Conservation (phyloP, 2,888 invertebrate genomes). For the Pyrrhia umbra region DNA sequence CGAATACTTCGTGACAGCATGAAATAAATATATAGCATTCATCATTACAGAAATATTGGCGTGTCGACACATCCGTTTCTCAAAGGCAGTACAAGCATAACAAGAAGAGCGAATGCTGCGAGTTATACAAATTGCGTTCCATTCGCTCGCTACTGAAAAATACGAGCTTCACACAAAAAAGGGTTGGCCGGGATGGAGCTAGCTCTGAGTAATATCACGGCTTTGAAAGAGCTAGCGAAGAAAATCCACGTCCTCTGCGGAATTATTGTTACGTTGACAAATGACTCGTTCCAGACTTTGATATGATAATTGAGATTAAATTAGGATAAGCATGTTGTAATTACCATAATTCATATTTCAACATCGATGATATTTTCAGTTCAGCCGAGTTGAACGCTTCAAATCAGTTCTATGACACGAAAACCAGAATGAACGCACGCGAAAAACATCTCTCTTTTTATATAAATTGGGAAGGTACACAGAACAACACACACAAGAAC, state of each 20-base stretch:
- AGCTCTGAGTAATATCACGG: conserved; percentile 76
- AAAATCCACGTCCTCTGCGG: conserved; percentile 65
- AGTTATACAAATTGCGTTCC: conserved; percentile 81
- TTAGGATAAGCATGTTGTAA: conserved; percentile 23
- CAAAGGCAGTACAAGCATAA: conserved; percentile 48
- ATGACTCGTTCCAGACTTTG: conserved; percentile 65
- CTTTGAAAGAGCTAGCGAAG: conserved; percentile 70
- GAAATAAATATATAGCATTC: conserved; percentile 36
- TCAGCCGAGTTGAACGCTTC: conserved; percentile 1
- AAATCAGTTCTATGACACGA: conserved; percentile 9
- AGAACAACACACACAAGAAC: conserved; percentile 58
- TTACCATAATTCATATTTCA: conserved; percentile 3
- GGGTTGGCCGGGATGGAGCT: conserved; percentile 66
- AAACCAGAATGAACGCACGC: conserved; percentile 12
- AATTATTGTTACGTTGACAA: conserved; percentile 78
- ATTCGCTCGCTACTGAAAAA: conserved; percentile 81
- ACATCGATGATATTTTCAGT: not conserved
- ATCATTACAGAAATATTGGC: conserved; percentile 49
- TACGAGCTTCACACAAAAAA: conserved; percentile 77
- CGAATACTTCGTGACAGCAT: not conserved
- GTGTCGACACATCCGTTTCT: conserved; percentile 52
- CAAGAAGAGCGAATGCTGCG: conserved; percentile 59
- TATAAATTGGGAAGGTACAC: conserved; percentile 62
- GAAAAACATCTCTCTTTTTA: conserved; percentile 40
- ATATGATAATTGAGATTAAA: conserved; percentile 48